Evolutionary conservation across 2,113 vertebrate species (phyloP).

Genomic region (Hippocampus abdominalis): DNA sequence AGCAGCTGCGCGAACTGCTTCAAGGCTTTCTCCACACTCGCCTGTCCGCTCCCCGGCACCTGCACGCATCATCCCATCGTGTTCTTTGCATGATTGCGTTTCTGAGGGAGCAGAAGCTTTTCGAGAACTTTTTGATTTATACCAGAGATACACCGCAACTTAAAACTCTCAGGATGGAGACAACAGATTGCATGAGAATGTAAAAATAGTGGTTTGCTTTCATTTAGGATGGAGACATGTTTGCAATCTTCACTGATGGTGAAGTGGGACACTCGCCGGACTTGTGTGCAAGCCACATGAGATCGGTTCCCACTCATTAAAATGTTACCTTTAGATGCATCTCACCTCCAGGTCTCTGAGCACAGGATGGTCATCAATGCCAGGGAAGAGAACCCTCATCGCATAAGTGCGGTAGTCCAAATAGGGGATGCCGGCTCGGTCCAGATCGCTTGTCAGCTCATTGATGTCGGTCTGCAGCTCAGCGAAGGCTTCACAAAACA

Average conservation of each 20-base stretch:
- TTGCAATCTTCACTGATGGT: background rate
- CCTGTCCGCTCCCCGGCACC: conserved; percentile 92
- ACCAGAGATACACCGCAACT: background rate
- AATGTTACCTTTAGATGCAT: background rate
- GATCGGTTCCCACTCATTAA: background rate
- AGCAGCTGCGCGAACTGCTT: conserved; percentile 95
- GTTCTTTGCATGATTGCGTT: conserved; percentile 5
- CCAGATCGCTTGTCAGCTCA: conserved; percentile 94
- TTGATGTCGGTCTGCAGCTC: conserved; percentile 98
- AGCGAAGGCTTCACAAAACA: conserved; percentile 81
- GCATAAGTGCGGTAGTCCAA: conserved; percentile 96
- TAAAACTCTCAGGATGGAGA: background rate
- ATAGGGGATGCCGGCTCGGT: conserved; percentile 91
- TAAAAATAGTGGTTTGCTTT: background rate
- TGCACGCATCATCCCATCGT: conserved; percentile 51
- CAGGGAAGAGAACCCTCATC: conserved; percentile 96
- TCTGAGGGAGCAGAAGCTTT: background rate
- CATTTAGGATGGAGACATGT: background rate
- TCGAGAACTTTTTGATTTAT: background rate
- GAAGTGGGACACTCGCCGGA: too few species aligned
- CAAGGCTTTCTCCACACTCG: conserved; percentile 91
- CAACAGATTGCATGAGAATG: background rate
- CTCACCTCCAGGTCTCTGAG: conserved; percentile 92
- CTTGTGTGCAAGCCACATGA: too few species aligned
- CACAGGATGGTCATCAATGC: conserved; percentile 96